Evolutionary conservation across 2,888 invertebrate genomes (phyloP), one percentile per base, ranked within the genome.

Genomic region (Criorhina ranunculi): DNA sequence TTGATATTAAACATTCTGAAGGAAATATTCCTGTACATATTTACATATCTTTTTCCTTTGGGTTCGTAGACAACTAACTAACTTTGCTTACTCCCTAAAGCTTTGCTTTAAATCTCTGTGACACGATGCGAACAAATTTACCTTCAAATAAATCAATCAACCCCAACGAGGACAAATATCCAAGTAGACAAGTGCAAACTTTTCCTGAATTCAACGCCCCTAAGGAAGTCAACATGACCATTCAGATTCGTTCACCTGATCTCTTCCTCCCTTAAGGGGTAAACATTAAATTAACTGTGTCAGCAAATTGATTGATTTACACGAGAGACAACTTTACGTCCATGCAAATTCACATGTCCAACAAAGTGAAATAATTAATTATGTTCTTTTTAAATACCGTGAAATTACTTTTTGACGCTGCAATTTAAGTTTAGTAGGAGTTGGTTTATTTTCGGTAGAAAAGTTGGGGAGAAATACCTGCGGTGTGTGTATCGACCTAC

Each of bases 221-320:
- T 37, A 57, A 57, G 24, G 7, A 37, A 24, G 17, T 37, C 24
- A 37, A 40, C 37, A 17, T 17, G 35, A 55, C 35, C 55, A 19
- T 15, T 35, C 35, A 19, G 19, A 19, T 37, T 37, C 24, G 53
- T 7, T 31, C 53, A 53, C 53, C 53, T 53, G 53, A 33, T 57
- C 35, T n/a, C 37, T 35, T 11, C 11, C 11, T 35, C 17, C 11
- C 11, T 37, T 57, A 17, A 57, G 15, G 57, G 35, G 35, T 57
- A 19, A 57, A 57, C 37, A 60, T 15, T 29, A 42, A 31, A 60
- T 40, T 15, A 31, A 29, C 40, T 24, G 31, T 60, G 29, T 31
- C 42, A 44, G 29, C 29, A 42, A 42, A 15, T 60, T 60, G 60
- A 42, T 15, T 29, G 15, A 60, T 60, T 40, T 29, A 60, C 42